phyloP scores from a whole-genome alignment of 1,140 invertebrate species.

The Coptotermes formosanus region DNA sequence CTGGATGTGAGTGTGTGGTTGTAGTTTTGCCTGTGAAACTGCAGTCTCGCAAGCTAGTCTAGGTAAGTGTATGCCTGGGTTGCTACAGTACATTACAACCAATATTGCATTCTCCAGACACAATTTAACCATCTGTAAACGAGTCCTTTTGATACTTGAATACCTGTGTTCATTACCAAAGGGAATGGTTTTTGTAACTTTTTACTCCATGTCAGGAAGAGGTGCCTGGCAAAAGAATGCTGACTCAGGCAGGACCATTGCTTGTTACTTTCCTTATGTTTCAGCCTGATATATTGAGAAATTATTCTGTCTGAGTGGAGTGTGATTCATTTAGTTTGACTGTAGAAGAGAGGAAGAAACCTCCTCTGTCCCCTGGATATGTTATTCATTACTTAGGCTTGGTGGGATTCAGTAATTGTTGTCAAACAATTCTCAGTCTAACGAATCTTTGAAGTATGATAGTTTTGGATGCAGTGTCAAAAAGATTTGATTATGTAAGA shows the following conservation, averaged over 20 bases:
- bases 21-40: not conserved
- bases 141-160: not conserved
- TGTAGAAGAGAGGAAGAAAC: not conserved
- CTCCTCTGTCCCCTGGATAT: not conserved
- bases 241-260: not conserved
- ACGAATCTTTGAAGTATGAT: not conserved
- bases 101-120: not conserved
- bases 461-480: not conserved
- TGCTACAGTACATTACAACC: not conserved
- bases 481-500: not conserved
- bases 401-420: constrained; percentile 5
- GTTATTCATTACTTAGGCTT: constrained; percentile 7
- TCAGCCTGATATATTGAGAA: not conserved
- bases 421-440: not conserved
- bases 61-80: not conserved
- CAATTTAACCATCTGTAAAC: not conserved
- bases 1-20: not conserved
- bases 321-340: not conserved
- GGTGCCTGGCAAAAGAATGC: not conserved
- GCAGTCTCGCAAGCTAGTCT: not conserved
- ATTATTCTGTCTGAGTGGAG: not conserved
- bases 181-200: not conserved
- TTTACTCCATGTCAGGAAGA: not conserved
- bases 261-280: not conserved
- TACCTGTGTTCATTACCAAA: not conserved